phyloP scores from a whole-genome alignment of 2,888 invertebrate species.

The Isotomurus palustris region DNA sequence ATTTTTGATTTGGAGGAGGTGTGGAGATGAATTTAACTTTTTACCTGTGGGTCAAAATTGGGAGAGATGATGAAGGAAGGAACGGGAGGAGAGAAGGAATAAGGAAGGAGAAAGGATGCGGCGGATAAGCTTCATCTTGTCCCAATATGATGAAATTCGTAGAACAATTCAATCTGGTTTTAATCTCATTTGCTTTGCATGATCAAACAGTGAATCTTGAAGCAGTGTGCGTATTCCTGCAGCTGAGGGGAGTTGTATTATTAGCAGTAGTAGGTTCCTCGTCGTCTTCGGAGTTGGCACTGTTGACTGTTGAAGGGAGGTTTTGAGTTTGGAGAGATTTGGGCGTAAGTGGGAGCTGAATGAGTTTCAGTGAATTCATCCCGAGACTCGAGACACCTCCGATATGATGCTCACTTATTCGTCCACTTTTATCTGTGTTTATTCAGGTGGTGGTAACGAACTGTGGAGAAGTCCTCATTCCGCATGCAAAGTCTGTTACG shows the following conservation, averaged over 20 bases:
- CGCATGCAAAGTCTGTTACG: too few relatives aligned
- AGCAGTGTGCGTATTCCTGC: background rate
- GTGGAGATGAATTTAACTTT: too few relatives aligned
- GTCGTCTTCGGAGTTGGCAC: background rate
- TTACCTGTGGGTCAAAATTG: too few relatives aligned
- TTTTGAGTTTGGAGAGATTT: background rate
- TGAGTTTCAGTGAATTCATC: too few relatives aligned
- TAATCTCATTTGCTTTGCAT: slow-evolving; percentile 47
- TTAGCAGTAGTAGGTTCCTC: slow-evolving; percentile 1
- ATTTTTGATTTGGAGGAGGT: too few relatives aligned
- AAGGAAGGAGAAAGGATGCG: background rate
- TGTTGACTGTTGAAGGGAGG: background rate
- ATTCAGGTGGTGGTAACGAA: slow-evolving; percentile 46
- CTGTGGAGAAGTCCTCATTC: too few relatives aligned
- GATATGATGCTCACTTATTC: slow-evolving; percentile 14
- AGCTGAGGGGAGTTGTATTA: background rate
- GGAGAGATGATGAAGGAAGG: too few relatives aligned
- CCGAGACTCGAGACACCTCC: too few relatives aligned
- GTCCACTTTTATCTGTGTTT: slow-evolving; percentile 45
- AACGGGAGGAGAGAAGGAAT: background rate
- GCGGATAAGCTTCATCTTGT: background rate
- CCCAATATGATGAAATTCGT: slow-evolving; percentile 13
- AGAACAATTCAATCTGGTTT: slow-evolving; percentile 36
- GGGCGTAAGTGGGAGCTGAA: too few relatives aligned
- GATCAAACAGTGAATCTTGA: slow-evolving; percentile 46